Evolutionary conservation across 2,888 invertebrate genomes (phyloP).

Genomic region (Eupithecia exiguata): DNA sequence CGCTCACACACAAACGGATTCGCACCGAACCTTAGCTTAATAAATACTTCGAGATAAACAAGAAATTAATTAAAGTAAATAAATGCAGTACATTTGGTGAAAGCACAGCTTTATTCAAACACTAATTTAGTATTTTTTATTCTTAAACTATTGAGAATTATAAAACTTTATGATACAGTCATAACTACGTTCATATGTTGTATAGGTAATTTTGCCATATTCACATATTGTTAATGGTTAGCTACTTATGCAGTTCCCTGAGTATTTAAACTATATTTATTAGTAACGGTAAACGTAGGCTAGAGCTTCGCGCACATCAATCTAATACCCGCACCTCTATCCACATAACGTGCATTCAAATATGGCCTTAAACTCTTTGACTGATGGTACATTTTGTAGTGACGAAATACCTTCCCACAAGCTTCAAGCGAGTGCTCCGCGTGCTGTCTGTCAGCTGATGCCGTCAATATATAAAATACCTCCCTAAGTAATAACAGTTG

Average conservation of each 20-base stretch:
- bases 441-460: too few species aligned
- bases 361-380: too few species aligned
- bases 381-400: too few species aligned
- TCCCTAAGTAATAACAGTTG: too few species aligned
- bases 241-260: neutral
- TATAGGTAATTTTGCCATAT: neutral
- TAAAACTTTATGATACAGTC: neutral
- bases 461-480: too few species aligned
- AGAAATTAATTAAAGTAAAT: constrained; percentile 38
- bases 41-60: constrained; percentile 18
- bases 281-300: neutral
- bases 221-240: neutral
- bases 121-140: neutral
- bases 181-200: neutral
- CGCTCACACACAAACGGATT: constrained; percentile 9
- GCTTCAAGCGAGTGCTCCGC: too few species aligned
- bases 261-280: neutral
- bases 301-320: too few species aligned
- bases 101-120: constrained; percentile 19
- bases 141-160: neutral
- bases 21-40: neutral
- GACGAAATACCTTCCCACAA: too few species aligned
- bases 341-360: too few species aligned
- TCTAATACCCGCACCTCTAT: too few species aligned
- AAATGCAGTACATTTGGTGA: constrained; percentile 47